Evolutionary conservation across 1,140 invertebrate genomes (phyloP), one percentile per base, ranked within the genome.

Genomic region (Berghia stephanieae): DNA sequence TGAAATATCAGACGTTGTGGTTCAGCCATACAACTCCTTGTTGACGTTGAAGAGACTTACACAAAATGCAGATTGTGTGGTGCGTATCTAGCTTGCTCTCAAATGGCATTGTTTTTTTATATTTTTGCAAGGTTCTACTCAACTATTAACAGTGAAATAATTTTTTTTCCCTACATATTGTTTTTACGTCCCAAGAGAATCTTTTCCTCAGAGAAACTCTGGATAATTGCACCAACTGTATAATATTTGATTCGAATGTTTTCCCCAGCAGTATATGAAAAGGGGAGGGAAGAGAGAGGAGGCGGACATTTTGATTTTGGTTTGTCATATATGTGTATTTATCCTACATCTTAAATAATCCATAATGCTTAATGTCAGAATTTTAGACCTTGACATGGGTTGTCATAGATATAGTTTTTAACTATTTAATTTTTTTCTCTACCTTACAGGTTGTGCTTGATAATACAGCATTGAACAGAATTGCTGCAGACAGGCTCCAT

Each of bases 21-120:
- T 99, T 1, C 98, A 99, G 87, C 98, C 98, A 0, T 99, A 99
- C 90, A 99, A 99, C 90, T 99, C 97, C 0, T 88, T 99, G 38
- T 90, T 99, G 8, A 99, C 98, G 0, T 89, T 99, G 24, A 98
- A 98, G 89, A 92, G 98, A 70, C 91, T 99, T 31, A 98, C 96
- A 0, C 94, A 97, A 86, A 96, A 96, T 90, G 96, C 98, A 0
- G 98, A 99, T 90, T 98, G 96, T 89, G 97, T 99, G n/a, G 97
- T 98, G 79, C 67, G 84, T 82, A 31, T n/a, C n/a, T n/a, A n/a
- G n/a, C n/a, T n/a, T n/a, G n/a, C n/a, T n/a, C n/a, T n/a, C n/a
- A n/a, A n/a, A n/a, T n/a, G n/a, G n/a, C n/a, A n/a, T n/a, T n/a
- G n/a, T n/a, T n/a, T n/a, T n/a, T n/a, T n/a, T n/a, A n/a, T n/a